Evolutionary conservation across 2,888 invertebrate species (phyloP).

Genomic region (Polydrusus pterygomalis): DNA sequence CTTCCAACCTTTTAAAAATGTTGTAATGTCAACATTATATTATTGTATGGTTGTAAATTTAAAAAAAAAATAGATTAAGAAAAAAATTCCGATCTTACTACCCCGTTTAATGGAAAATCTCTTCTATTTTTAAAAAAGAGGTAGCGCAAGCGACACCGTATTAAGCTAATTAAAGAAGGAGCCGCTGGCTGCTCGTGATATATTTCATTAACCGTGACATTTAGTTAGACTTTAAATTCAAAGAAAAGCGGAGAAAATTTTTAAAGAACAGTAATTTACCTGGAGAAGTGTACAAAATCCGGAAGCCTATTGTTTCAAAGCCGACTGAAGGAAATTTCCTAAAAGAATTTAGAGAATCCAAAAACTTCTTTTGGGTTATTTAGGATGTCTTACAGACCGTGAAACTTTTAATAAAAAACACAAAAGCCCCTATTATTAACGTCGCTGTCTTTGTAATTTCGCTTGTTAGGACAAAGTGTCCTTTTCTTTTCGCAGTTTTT

Average conservation of each 20-base stretch:
- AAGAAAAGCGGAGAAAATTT: slow-evolving; percentile 25
- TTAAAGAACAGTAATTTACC: slow-evolving; percentile 30
- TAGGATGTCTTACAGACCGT: slow-evolving; percentile 5
- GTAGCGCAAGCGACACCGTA: neutral
- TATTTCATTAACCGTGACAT: slow-evolving; percentile 20
- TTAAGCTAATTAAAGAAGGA: slow-evolving; percentile 2
- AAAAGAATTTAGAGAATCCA: slow-evolving; percentile 20
- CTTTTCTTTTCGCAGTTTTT: slow-evolving; percentile 2
- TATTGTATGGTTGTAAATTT: too few species aligned
- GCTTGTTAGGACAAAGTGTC: slow-evolving; percentile 7
- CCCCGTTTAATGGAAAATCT: neutral
- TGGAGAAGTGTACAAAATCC: slow-evolving; percentile 29
- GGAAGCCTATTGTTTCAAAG: slow-evolving; percentile 18
- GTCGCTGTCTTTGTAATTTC: slow-evolving; percentile 12
- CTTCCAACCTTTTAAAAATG: too few species aligned
- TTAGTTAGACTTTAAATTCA: slow-evolving; percentile 25
- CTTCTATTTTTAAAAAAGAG: neutral
- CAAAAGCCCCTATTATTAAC: slow-evolving; percentile 5
- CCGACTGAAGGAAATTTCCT: slow-evolving; percentile 5
- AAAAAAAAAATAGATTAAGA: too few species aligned
- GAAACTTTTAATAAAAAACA: slow-evolving; percentile 13
- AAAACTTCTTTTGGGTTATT: slow-evolving; percentile 8
- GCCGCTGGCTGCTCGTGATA: neutral
- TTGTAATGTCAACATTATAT: too few species aligned
- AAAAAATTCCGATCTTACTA: too few species aligned